Conservation (phyloP, 2,888 invertebrate genomes). For the Acanthosepion esculentum region DNA sequence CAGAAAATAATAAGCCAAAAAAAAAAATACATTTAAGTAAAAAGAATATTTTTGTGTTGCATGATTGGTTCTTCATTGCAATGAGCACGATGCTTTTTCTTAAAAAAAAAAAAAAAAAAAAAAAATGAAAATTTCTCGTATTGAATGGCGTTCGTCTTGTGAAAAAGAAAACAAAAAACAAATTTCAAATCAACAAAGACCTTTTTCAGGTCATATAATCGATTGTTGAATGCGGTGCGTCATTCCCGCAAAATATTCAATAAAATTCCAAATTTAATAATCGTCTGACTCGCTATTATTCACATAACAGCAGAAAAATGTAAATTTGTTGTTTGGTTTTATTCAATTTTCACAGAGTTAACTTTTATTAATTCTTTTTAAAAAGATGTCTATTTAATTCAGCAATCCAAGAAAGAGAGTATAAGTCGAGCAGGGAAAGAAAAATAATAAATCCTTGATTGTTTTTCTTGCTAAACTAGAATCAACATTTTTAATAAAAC, state of each 20-base stretch:
- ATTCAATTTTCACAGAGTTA: no score
- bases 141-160: background rate
- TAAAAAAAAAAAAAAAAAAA: background rate
- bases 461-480: background rate
- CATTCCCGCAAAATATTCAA: background rate
- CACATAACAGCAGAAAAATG: background rate
- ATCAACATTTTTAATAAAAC: background rate
- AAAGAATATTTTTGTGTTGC: background rate
- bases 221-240: background rate
- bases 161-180: background rate
- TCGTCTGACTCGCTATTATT: background rate
- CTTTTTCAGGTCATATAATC: background rate
- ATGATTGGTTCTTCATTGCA: background rate
- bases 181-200: background rate
- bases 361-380: no score
- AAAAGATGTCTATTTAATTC: background rate
- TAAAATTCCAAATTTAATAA: background rate
- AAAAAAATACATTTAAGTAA: background rate
- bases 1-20: background rate
- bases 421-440: background rate
- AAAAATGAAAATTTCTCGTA: background rate
- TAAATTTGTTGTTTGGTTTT: background rate
- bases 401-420: background rate
- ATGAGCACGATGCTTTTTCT: background rate
- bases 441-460: background rate